phyloP scores from a whole-genome alignment of 2,113 vertebrate species.

The Alosa alosa region DNA sequence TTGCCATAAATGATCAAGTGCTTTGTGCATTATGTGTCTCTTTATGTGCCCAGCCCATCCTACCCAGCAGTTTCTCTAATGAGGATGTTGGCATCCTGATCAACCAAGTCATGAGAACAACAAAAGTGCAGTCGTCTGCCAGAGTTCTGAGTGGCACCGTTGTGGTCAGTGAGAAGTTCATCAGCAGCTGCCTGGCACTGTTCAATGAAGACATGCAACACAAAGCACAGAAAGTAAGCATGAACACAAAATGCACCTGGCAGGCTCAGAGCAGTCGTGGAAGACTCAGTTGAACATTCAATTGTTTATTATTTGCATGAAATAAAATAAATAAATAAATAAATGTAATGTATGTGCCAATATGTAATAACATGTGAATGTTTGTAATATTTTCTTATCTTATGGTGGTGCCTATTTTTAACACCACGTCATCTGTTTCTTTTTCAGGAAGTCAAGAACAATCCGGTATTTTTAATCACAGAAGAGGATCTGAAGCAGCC shows the following conservation, averaged over 20 bases:
- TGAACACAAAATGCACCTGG: background rate
- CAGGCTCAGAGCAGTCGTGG: background rate
- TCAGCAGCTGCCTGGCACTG: constrained; percentile 76
- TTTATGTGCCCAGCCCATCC: constrained; percentile 71
- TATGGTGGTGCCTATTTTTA: background rate
- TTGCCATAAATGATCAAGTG: no score
- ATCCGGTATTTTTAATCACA: constrained; percentile 86
- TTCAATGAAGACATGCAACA: constrained; percentile 87
- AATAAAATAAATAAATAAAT: no score
- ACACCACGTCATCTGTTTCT: background rate
- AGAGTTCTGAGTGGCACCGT: constrained; percentile 78
- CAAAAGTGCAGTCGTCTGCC: constrained; percentile 75
- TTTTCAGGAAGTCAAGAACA: constrained; percentile 86
- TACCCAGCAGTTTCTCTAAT: constrained; percentile 86
- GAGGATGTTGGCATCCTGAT: constrained; percentile 87
- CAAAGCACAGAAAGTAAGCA: constrained; percentile 87
- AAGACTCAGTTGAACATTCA: no score
- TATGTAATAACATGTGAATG: background rate
- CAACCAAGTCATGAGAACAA: constrained; percentile 84
- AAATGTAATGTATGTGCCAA: background rate
- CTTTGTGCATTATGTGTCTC: no score
- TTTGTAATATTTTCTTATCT: background rate
- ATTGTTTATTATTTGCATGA: no score
- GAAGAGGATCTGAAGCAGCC: constrained; percentile 89
- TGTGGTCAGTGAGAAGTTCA: constrained; percentile 90